Conservation (phyloP, 2,797 vertebrate genomes). For the Coranthus polyacanthus region DNA sequence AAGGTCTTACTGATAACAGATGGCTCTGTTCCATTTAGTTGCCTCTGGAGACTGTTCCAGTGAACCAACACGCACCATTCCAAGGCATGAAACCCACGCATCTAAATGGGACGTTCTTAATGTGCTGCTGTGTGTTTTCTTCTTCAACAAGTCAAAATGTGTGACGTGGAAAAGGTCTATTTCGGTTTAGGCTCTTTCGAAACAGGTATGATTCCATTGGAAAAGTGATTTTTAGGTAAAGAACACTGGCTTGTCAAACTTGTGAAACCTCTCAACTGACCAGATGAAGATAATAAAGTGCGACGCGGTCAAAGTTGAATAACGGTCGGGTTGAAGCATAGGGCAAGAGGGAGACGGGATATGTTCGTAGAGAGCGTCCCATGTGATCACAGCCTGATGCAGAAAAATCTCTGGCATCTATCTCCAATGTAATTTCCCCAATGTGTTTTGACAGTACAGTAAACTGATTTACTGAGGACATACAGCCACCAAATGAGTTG, state of each 20-base stretch:
- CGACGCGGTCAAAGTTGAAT: constrained; percentile 16
- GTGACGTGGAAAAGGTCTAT: no score
- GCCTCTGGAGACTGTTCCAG: no score
- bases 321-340: constrained; percentile 10
- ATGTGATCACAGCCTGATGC: constrained; percentile 46
- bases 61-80: no score
- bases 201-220: accelerated
- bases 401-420: constrained; percentile 43
- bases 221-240: not conserved
- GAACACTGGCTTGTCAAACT: constrained; percentile 7
- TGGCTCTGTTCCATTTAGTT: no score
- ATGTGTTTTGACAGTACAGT: constrained; percentile 43
- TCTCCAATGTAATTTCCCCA: constrained; percentile 22
- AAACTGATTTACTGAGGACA: constrained; percentile 52
- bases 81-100: no score
- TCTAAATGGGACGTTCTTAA: no score
- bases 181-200: no score
- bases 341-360: not conserved
- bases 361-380: not conserved
- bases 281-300: constrained; percentile 48
- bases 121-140: no score
- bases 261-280: constrained; percentile 12
- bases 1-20: no score
- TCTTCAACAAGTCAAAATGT: no score
- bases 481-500: constrained; percentile 40